These are phyloP conservation scores for Dugesia japonica DNA, from an alignment of 2,888 invertebrate genomes.

Conservation along the genomic window DNA sequence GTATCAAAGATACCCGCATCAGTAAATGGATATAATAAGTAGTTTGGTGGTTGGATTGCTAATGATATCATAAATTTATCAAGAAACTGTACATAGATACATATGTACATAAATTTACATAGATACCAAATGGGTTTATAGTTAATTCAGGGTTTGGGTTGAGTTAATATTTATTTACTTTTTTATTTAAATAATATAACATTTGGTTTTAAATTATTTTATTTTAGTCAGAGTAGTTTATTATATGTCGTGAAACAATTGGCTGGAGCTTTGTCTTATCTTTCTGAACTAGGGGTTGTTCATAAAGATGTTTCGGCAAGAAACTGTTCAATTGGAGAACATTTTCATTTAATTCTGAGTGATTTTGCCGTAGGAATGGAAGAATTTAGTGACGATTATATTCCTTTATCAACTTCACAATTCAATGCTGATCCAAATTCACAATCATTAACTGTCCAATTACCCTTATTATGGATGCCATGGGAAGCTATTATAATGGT, in stretches of 20 bases:
- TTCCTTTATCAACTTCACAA: neutral
- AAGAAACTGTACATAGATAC: neutral
- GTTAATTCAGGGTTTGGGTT: neutral
- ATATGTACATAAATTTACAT: too few species aligned
- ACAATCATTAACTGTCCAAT: neutral
- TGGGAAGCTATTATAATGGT: neutral
- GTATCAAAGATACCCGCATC: too few species aligned
- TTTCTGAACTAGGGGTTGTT: neutral
- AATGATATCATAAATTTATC: neutral
- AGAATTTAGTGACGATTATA: neutral
- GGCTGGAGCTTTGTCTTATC: neutral
- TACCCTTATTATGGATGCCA: neutral
- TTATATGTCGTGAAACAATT: neutral
- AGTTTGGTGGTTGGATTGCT: too few species aligned
- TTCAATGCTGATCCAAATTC: neutral
- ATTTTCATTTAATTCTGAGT: neutral
- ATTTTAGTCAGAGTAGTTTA: slow-evolving; percentile 3
- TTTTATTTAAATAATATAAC: neutral
- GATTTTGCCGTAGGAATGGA: neutral
- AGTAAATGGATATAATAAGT: too few species aligned
- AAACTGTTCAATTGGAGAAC: neutral
- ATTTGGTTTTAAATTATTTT: too few species aligned
- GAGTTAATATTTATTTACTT: neutral
- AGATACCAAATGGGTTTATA: too few species aligned
- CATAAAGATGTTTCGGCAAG: slow-evolving; percentile 10